Evolutionary conservation across 1,140 invertebrate species (phyloP).

Genomic region (Achatina immaculata): DNA sequence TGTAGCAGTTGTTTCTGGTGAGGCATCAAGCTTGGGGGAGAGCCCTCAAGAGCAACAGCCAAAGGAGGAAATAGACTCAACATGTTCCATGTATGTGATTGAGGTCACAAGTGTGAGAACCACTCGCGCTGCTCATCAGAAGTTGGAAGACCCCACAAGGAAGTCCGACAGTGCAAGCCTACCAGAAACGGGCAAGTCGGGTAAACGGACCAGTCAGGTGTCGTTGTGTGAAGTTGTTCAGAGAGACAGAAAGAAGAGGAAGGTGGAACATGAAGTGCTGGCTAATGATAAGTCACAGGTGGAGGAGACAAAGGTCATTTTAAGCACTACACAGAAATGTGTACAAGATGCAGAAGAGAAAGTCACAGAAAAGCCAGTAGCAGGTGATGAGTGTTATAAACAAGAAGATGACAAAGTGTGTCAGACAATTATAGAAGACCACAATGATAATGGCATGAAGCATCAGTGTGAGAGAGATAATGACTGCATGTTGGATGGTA

Average conservation of each 20-base stretch:
- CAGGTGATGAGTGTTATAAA: background rate
- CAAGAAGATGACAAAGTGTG: background rate
- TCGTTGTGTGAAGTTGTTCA: slow-evolving; percentile 16
- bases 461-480: too few relatives aligned
- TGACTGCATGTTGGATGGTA: too few relatives aligned
- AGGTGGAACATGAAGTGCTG: background rate
- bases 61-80: background rate
- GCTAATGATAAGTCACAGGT: background rate
- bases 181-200: background rate
- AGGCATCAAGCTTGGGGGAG: background rate
- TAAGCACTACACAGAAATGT: background rate
- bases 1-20: background rate
- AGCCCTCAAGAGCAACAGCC: background rate
- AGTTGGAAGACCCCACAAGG: background rate
- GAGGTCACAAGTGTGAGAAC: background rate
- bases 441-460: background rate
- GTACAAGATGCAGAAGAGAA: background rate
- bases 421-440: too few relatives aligned
- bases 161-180: background rate
- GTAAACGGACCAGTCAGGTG: background rate
- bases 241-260: slow-evolving; percentile 11
- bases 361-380: background rate
- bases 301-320: background rate
- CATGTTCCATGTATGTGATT: background rate
- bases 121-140: background rate